These are phyloP conservation scores for Drosophila leontia DNA, from an alignment of 1,140 invertebrate genomes.

Conservation along the genomic window DNA sequence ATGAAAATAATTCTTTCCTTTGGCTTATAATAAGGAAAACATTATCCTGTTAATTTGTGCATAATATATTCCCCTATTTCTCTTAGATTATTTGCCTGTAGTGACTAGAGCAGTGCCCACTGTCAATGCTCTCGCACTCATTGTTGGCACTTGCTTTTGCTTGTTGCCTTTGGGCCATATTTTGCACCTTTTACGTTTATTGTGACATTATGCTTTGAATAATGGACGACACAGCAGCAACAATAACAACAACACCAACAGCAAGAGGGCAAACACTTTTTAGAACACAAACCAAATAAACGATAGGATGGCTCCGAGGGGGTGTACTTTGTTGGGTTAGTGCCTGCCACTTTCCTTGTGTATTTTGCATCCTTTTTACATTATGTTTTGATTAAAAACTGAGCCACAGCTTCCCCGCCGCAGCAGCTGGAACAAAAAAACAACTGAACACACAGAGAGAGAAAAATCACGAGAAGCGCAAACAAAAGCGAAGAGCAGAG, in stretches of 20 bases:
- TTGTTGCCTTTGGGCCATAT: constrained; percentile 66
- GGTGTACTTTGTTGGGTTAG: constrained; percentile 31
- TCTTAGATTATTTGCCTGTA: too few relatives aligned
- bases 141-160: constrained; percentile 50
- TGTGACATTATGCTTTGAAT: constrained; percentile 83
- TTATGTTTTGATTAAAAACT: constrained; percentile 80
- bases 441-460: constrained; percentile 31
- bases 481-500: constrained; percentile 37
- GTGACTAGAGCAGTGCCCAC: background rate
- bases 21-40: background rate
- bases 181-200: constrained; percentile 82
- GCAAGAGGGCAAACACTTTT: constrained; percentile 71
- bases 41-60: background rate
- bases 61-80: background rate
- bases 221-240: constrained; percentile 69
- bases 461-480: constrained; percentile 39
- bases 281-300: constrained; percentile 48
- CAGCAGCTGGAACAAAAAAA: constrained; percentile 27
- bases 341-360: constrained; percentile 48
- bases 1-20: background rate
- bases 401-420: constrained; percentile 49
- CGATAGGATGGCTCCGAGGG: constrained; percentile 1
- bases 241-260: constrained; percentile 18
- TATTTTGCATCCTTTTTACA: constrained; percentile 56
- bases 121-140: constrained; percentile 23